Conservation (phyloP, 2,888 invertebrate genomes). For the Melipona bicolor region DNA sequence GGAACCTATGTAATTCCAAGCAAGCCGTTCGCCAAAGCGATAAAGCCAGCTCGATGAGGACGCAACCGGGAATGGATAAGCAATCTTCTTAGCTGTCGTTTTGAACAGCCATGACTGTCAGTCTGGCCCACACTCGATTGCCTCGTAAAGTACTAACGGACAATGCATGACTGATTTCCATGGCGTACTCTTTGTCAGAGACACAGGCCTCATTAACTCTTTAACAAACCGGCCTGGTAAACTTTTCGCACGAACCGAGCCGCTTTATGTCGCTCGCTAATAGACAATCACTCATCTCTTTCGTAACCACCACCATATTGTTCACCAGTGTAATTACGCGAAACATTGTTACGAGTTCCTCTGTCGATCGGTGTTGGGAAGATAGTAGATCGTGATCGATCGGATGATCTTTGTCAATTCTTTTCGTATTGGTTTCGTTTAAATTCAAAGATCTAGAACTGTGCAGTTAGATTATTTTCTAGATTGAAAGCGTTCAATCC, state of each 20-base stretch:
- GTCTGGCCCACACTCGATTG: slow-evolving; percentile 62
- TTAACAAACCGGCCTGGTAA: slow-evolving; percentile 51
- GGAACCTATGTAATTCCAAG: slow-evolving; percentile 49
- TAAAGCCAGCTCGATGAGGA: slow-evolving; percentile 60
- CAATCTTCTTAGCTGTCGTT: slow-evolving; percentile 69
- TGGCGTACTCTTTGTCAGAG: slow-evolving; percentile 62
- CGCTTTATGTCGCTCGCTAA: slow-evolving; percentile 29
- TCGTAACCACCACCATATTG: slow-evolving; percentile 11
- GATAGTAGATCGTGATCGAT: not conserved
- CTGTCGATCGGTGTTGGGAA: not conserved
- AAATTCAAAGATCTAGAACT: not conserved
- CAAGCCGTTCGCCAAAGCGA: slow-evolving; percentile 51
- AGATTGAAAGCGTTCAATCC: not conserved
- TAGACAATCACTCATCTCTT: slow-evolving; percentile 25
- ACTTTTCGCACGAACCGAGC: slow-evolving; percentile 30
- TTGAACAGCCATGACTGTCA: slow-evolving; percentile 69
- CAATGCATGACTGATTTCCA: slow-evolving; percentile 70
- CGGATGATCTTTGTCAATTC: not conserved
- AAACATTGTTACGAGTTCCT: slow-evolving; percentile 11
- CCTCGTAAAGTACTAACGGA: slow-evolving; percentile 69
- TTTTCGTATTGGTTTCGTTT: not conserved
- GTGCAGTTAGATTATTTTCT: not conserved
- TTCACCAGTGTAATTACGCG: slow-evolving; percentile 7
- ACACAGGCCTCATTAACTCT: slow-evolving; percentile 65
- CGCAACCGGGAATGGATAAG: slow-evolving; percentile 67